phyloP scores from a whole-genome alignment of 2,888 invertebrate genomes.

The Papilio elwesi region DNA sequence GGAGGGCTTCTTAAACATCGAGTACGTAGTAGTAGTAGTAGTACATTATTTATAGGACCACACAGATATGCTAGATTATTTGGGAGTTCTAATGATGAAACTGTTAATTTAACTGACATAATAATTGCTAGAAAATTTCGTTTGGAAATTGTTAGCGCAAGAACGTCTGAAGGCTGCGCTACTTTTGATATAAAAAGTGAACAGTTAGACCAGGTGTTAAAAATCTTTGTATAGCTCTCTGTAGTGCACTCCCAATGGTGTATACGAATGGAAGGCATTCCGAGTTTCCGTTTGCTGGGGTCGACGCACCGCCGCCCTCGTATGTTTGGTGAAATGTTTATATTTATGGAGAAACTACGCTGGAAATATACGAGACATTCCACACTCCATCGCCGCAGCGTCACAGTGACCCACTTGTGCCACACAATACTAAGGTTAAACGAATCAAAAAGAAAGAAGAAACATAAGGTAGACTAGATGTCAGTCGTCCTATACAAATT shows the following conservation, averaged over 20 bases:
- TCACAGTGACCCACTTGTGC: conserved; percentile 19
- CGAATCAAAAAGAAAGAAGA: background rate
- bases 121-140: too few relatives aligned
- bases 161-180: background rate
- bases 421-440: conserved; percentile 17
- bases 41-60: too few relatives aligned
- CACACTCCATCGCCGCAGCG: conserved; percentile 38
- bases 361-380: conserved; percentile 53
- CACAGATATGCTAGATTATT: too few relatives aligned
- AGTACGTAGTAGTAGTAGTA: too few relatives aligned
- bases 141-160: too few relatives aligned
- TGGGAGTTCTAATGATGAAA: too few relatives aligned
- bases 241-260: background rate
- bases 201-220: background rate
- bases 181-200: background rate
- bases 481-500: background rate
- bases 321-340: conserved; percentile 52
- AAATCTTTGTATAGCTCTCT: background rate
- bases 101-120: too few relatives aligned
- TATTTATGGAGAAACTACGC: conserved; percentile 54
- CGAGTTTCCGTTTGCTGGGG: conserved; percentile 46
- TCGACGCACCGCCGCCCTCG: conserved; percentile 58
- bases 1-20: too few relatives aligned
- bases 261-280: conserved; percentile 19
- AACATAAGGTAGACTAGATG: background rate